Percentiles rank a stretch among this genome's conserved stretches.
Conservation (phyloP, 2,888 invertebrate species). For the Lymantria monacha region DNA sequence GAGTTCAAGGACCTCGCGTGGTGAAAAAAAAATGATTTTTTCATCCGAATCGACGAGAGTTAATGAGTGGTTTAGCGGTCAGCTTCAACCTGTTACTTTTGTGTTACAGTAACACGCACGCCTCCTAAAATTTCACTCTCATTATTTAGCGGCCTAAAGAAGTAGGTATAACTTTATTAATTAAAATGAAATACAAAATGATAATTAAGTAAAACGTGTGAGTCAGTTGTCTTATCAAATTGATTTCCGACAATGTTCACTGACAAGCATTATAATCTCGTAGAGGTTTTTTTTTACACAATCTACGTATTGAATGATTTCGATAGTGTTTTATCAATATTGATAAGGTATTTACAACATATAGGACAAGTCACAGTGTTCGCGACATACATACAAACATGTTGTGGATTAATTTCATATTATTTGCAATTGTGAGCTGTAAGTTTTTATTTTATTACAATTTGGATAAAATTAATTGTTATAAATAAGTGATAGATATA, state of each 20-base stretch:
- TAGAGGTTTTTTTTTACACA: constrained; percentile 1
- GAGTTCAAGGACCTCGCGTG: too few species aligned
- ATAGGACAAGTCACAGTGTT: constrained; percentile 23
- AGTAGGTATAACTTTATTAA: too few species aligned
- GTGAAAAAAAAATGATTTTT: too few species aligned
- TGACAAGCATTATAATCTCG: background rate
- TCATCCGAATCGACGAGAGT: too few species aligned
- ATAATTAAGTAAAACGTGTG: background rate
- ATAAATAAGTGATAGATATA: background rate
- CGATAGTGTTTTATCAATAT: constrained; percentile 35
- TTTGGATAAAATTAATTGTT: background rate
- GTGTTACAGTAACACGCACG: too few species aligned
- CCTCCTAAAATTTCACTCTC: too few species aligned
- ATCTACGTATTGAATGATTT: constrained; percentile 7
- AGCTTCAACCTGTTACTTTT: too few species aligned
- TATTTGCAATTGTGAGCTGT: constrained; percentile 29
- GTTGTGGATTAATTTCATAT: constrained; percentile 32
- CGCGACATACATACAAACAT: constrained; percentile 30
- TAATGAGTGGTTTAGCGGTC: too few species aligned
- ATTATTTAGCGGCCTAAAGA: too few species aligned
- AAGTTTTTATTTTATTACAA: constrained; percentile 24
- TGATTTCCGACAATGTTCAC: background rate
- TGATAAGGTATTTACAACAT: constrained; percentile 26
- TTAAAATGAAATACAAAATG: background rate
- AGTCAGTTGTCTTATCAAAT: background rate